Evolutionary conservation across 2,113 vertebrate species (phyloP), one percentile per base, ranked within the genome.

Genomic region (Nibea albiflora): DNA sequence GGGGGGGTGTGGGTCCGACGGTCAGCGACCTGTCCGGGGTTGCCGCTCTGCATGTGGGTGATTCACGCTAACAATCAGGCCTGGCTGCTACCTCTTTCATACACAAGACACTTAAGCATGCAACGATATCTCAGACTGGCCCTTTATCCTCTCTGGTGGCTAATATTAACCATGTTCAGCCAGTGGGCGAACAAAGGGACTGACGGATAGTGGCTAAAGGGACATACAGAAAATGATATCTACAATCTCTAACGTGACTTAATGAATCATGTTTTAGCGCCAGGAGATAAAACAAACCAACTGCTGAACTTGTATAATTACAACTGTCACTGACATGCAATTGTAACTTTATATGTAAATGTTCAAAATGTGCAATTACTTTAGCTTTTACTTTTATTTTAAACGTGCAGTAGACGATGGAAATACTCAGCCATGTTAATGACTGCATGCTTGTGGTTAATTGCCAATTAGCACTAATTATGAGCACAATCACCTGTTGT

Each of bases 161-260:
- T 57, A 4, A 9, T 31, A 1, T 11, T 26, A 61, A 50, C 11
- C 58, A 11, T 15, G 42, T 73, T 69, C 42, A 26, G 24, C 17
- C 81, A 11, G 76, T 70, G 39, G 14, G 11, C 22, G 81, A 91
- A 93, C 92, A 93, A 93, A 93, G 90, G 78, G 78, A 83, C n/a
- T n/a, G 71, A 70, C 35, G 31, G 35, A 50, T 39, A 14, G 39
- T 4, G 58, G 31, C 46, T 52, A 2, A 70, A 44, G 4, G 56
- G 26, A 70, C 69, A 22, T n/a, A 24, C 6, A 0, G 14, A 44
- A 56, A 8, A 63, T 14, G 0, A 15, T 16, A 53, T 2, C 0
- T n/a, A 1, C 1, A 17, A 4, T 10, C 11, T 44, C 12, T 26
- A 14, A 47, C 24, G 47, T 11, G 0, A 22, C 3, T 47, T 3